Conservation (phyloP, 2,113 vertebrate genomes). For the Zosterops hypoxanthus region DNA sequence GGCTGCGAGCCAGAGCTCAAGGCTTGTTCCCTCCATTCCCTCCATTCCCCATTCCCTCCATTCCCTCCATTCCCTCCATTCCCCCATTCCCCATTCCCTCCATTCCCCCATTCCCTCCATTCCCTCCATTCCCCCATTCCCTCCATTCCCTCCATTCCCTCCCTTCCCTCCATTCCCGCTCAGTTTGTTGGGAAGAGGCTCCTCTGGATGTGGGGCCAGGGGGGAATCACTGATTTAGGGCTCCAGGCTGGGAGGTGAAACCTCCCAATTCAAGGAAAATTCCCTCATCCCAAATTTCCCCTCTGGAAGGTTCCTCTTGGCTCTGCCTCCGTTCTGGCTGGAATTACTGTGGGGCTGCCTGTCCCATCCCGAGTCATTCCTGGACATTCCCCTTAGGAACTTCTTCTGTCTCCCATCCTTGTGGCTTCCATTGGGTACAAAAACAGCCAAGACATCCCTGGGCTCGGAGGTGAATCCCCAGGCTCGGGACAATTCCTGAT, state of each 20-base stretch:
- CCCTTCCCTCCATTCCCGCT: not conserved
- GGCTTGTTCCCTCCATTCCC: rapidly evolving
- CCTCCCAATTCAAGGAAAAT: not conserved
- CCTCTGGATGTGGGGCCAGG: not conserved
- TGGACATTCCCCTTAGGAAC: rapidly evolving
- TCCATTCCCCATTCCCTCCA: not conserved
- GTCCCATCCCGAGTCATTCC: not conserved
- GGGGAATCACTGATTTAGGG: not conserved
- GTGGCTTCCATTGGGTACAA: rapidly evolving
- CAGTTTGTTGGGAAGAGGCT: rapidly evolving
- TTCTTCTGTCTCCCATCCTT: not conserved
- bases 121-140: not conserved
- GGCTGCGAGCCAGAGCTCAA: slow-evolving; percentile 15
- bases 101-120: no score
- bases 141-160: rapidly evolving
- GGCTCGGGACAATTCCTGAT: not conserved
- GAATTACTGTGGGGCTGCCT: rapidly evolving
- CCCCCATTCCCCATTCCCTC: no score
- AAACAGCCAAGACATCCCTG: not conserved
- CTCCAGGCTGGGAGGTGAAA: not conserved
- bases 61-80: no score
- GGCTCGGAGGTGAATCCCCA: not conserved
- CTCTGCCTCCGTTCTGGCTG: not conserved
- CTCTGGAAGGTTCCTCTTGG: not conserved
- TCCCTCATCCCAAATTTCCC: not conserved